Evolutionary conservation across 2,888 invertebrate genomes (phyloP).

Genomic region (Polymixis lichenea): DNA sequence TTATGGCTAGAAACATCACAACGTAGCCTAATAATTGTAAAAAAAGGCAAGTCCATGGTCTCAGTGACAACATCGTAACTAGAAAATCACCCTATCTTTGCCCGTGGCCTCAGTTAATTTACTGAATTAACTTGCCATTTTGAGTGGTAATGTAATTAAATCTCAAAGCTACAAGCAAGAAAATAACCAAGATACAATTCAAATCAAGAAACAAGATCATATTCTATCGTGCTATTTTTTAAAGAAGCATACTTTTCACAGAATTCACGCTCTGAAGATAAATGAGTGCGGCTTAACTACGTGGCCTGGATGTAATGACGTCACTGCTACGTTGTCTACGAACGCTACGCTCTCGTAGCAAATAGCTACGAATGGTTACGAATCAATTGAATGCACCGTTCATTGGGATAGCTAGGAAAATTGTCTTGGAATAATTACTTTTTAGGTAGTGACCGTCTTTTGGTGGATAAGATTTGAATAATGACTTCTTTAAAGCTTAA

Average conservation of each 20-base stretch:
- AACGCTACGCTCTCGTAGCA: conserved; percentile 45
- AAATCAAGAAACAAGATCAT: background rate
- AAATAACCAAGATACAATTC: background rate
- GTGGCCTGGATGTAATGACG: conserved; percentile 49
- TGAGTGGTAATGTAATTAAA: background rate
- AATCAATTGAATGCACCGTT: conserved; percentile 38
- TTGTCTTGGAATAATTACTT: background rate
- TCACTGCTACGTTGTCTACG: conserved; percentile 44
- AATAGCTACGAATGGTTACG: conserved; percentile 45
- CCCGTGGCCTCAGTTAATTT: background rate
- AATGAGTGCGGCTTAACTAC: conserved; percentile 49
- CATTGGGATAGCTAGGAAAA: conserved; percentile 18
- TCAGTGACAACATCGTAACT: background rate
- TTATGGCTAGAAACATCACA: background rate
- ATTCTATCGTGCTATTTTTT: background rate
- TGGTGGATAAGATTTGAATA: no score
- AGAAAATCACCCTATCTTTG: background rate
- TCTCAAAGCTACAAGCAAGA: background rate
- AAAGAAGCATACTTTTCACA: conserved; percentile 33
- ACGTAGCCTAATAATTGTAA: background rate
- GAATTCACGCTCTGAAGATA: conserved; percentile 46
- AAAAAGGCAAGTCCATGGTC: background rate
- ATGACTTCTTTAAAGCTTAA: background rate
- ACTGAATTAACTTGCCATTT: background rate
- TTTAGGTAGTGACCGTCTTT: background rate